A percentile compares a stretch with the other conserved stretches of the same genome.
Conservation (phyloP, 1,140 invertebrate species). For the Brachionus rotundiformis region DNA sequence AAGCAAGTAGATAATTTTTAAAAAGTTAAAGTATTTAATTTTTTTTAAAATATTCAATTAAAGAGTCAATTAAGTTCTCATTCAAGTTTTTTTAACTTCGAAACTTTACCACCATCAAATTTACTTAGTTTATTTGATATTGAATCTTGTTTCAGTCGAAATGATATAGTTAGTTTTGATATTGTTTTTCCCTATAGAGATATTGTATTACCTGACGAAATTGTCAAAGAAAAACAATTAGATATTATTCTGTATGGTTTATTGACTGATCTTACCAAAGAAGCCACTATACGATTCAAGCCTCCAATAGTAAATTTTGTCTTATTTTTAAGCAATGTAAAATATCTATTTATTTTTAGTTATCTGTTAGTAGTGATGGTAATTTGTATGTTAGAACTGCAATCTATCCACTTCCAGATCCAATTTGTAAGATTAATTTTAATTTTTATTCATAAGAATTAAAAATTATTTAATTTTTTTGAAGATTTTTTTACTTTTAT, state of each 20-base stretch:
- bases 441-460: background rate
- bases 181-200: conserved; percentile 25
- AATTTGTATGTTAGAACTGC: background rate
- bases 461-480: background rate
- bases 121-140: conserved; percentile 7
- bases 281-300: background rate
- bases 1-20: background rate
- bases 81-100: conserved; percentile 46
- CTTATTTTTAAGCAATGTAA: background rate
- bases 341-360: background rate
- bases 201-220: background rate
- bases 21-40: background rate
- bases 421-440: conserved; percentile 27
- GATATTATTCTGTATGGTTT: background rate
- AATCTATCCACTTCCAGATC: conserved; percentile 4
- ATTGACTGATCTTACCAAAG: background rate
- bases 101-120: background rate
- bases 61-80: conserved; percentile 23
- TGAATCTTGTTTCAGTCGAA: background rate
- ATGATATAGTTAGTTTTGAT: conserved; percentile 8
- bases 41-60: background rate
- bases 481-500: conserved; percentile 5
- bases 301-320: background rate
- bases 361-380: conserved; percentile 21
- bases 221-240: background rate